Conservation (phyloP, 2,888 invertebrate species). For the Falcaria lacertinaria region DNA sequence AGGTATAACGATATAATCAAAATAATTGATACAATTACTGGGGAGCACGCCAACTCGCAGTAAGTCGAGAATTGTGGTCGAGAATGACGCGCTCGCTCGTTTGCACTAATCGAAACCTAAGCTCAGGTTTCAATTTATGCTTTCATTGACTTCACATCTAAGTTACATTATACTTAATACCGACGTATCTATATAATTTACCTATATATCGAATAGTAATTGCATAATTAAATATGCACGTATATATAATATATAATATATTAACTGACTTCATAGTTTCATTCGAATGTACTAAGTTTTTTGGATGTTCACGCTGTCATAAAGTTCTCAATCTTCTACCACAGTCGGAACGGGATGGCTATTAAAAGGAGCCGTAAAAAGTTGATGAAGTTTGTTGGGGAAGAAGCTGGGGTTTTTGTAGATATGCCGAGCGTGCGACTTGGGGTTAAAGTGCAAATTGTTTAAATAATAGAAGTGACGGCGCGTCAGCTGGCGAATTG, state of each 20-base stretch:
- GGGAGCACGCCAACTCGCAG: slow-evolving; percentile 12
- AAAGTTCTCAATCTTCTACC: too few relatives aligned
- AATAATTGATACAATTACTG: slow-evolving; percentile 4
- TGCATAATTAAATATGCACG: too few relatives aligned
- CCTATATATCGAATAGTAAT: too few relatives aligned
- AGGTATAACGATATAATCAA: slow-evolving; percentile 3
- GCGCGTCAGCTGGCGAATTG: slow-evolving; percentile 42
- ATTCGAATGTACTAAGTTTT: too few relatives aligned
- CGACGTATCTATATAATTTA: too few relatives aligned
- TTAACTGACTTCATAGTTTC: too few relatives aligned
- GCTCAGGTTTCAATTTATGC: slow-evolving; percentile 52
- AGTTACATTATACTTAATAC: too few relatives aligned
- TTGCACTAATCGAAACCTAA: slow-evolving; percentile 47
- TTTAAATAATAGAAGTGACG: slow-evolving; percentile 51
- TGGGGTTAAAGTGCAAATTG: slow-evolving; percentile 43
- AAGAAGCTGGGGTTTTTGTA: not conserved
- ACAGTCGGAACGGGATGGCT: too few relatives aligned
- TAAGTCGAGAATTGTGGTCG: slow-evolving; percentile 38
- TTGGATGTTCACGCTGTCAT: too few relatives aligned
- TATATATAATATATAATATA: too few relatives aligned
- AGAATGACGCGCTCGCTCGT: slow-evolving; percentile 40
- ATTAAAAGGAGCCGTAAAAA: not conserved
- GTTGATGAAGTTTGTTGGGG: not conserved
- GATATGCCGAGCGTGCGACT: not conserved
- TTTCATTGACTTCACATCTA: slow-evolving; percentile 36